These are phyloP conservation scores for Numida meleagris DNA, from an alignment of 2,113 vertebrate genomes.

Conservation along the genomic window DNA sequence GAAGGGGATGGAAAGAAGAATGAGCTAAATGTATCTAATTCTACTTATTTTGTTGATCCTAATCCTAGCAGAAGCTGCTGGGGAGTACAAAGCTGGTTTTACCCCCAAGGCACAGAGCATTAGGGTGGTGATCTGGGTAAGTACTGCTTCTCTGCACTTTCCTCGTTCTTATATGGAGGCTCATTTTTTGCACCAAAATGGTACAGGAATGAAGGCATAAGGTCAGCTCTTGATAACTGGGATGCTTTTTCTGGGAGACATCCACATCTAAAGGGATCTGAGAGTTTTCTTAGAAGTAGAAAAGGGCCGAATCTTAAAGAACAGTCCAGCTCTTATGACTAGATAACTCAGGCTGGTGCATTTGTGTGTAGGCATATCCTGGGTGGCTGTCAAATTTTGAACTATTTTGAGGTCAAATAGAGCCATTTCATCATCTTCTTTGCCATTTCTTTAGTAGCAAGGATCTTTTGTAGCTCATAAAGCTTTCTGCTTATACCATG, in stretches of 20 bases:
- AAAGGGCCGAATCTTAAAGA: background rate
- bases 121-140: background rate
- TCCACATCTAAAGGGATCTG: background rate
- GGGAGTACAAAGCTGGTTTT: background rate
- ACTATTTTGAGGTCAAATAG: background rate
- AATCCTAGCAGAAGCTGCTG: background rate
- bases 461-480: background rate
- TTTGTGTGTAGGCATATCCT: background rate
- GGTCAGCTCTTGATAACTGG: background rate
- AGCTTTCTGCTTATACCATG: fast-evolving
- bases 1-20: background rate
- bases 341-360: background rate
- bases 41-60: background rate
- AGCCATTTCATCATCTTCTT: background rate
- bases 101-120: background rate
- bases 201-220: background rate
- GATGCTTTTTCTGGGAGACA: background rate
- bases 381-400: background rate
- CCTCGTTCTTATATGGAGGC: background rate
- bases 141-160: background rate
- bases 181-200: fast-evolving
- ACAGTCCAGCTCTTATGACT: background rate
- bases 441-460: background rate
- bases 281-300: background rate
- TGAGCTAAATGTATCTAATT: background rate